phyloP scores from a whole-genome alignment of 2,888 invertebrate species.

The Parnassius mnemosyne region DNA sequence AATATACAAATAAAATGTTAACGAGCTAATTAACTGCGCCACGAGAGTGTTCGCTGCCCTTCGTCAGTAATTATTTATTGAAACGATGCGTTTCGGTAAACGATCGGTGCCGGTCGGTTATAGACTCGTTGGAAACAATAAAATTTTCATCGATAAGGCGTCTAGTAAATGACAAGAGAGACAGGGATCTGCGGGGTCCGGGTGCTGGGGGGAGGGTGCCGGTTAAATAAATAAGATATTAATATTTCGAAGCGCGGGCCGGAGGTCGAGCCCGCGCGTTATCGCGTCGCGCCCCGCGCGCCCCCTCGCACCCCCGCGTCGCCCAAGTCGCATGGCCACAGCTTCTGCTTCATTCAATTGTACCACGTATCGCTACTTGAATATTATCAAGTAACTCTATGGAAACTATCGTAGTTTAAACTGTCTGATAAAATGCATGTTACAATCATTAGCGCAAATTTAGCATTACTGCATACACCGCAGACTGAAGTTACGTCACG shows the following conservation, averaged over 20 bases:
- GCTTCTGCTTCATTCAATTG: constrained; percentile 1
- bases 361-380: not conserved
- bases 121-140: constrained; percentile 22
- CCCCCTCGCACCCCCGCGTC: constrained; percentile 7
- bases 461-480: no score
- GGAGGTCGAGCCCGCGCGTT: constrained; percentile 39
- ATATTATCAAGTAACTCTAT: constrained; percentile 6
- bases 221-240: constrained; percentile 41
- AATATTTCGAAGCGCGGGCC: constrained; percentile 41
- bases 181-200: not conserved
- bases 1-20: no score
- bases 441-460: no score
- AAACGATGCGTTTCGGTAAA: no score
- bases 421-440: not conserved
- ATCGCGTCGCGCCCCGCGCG: constrained; percentile 25
- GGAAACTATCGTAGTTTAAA: constrained; percentile 1
- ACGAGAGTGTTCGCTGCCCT: no score
- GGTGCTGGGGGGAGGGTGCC: constrained; percentile 12
- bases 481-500: not conserved
- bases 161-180: not conserved
- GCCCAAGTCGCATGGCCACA: constrained; percentile 20
- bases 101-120: not conserved
- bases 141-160: constrained; percentile 16
- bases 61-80: no score
- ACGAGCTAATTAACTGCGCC: no score